Evolutionary conservation across 2,888 invertebrate genomes (phyloP).

Genomic region (Drosophila incognita): DNA sequence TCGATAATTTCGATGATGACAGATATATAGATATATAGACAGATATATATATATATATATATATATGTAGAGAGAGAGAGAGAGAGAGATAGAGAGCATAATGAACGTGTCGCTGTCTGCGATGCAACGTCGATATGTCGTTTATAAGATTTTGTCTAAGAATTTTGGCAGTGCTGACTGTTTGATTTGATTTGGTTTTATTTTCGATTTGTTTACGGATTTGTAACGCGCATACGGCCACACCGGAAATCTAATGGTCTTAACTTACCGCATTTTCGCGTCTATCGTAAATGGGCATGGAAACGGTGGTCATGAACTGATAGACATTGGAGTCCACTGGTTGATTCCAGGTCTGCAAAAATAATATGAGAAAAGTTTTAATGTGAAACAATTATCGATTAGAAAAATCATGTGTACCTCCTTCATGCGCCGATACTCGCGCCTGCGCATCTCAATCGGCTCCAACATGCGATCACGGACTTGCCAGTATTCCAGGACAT

Average conservation of each 20-base stretch:
- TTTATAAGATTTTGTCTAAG: conserved; percentile 51
- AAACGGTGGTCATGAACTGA: conserved; percentile 95
- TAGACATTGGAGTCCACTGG: conserved; percentile 87
- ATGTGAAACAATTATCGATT: neutral
- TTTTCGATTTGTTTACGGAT: conserved; percentile 17
- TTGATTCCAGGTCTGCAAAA: conserved; percentile 82
- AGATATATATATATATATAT: neutral
- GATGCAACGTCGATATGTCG: conserved; percentile 45
- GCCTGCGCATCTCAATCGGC: conserved; percentile 87
- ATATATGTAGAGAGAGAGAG: neutral
- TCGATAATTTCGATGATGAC: conserved; percentile 43
- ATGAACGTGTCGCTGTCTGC: conserved; percentile 49
- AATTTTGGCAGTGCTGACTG: conserved; percentile 70
- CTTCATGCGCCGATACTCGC: conserved; percentile 81
- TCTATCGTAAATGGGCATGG: conserved; percentile 96
- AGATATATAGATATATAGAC: conserved; percentile 14
- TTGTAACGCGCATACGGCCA: conserved; percentile 17
- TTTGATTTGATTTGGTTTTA: conserved; percentile 36
- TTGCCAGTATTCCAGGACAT: conserved; percentile 88
- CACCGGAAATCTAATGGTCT: neutral
- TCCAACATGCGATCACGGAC: conserved; percentile 86
- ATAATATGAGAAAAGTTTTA: neutral
- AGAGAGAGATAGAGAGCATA: conserved; percentile 27
- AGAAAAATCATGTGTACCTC: conserved; percentile 54
- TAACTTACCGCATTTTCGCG: conserved; percentile 92